Percentiles rank a stretch among this genome's conserved stretches.
phyloP scores from a whole-genome alignment of 1,140 invertebrate genomes.

The Tetragnatha versicolor region DNA sequence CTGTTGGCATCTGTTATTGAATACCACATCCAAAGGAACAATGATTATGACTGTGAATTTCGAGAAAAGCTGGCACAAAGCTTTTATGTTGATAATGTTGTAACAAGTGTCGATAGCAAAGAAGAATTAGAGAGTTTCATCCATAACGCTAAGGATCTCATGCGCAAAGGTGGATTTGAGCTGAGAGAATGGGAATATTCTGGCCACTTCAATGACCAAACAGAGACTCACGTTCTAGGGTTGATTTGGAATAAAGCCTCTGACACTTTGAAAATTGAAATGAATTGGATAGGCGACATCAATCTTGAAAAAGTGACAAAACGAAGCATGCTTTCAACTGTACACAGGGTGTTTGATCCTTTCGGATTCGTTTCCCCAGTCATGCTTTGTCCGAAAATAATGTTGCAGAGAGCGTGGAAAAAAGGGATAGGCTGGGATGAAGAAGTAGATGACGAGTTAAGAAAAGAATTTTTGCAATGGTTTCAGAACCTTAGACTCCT shows the following conservation, averaged over 20 bases:
- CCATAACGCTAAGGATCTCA: neutral
- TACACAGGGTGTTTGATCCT: neutral
- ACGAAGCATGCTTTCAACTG: neutral
- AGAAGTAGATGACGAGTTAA: neutral
- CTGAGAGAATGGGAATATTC: neutral
- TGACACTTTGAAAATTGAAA: neutral
- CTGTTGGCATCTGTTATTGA: neutral
- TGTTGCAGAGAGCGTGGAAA: conserved; percentile 5
- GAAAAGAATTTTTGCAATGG: conserved; percentile 16
- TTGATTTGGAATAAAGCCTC: neutral
- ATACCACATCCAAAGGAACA: neutral
- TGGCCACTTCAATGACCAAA: neutral
- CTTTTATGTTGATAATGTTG: neutral
- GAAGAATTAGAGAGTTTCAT: neutral
- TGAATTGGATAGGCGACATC: neutral
- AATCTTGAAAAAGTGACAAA: neutral
- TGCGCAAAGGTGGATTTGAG: neutral
- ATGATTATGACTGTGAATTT: neutral
- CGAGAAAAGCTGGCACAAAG: neutral
- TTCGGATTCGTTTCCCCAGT: neutral
- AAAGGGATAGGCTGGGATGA: neutral
- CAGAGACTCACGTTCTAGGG: neutral
- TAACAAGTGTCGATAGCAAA: neutral
- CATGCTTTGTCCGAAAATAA: conserved; percentile 1
- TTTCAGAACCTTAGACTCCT: neutral